These are phyloP conservation scores for Ceratitis capitata DNA, from an alignment of 1,140 invertebrate genomes.

Conservation along the genomic window DNA sequence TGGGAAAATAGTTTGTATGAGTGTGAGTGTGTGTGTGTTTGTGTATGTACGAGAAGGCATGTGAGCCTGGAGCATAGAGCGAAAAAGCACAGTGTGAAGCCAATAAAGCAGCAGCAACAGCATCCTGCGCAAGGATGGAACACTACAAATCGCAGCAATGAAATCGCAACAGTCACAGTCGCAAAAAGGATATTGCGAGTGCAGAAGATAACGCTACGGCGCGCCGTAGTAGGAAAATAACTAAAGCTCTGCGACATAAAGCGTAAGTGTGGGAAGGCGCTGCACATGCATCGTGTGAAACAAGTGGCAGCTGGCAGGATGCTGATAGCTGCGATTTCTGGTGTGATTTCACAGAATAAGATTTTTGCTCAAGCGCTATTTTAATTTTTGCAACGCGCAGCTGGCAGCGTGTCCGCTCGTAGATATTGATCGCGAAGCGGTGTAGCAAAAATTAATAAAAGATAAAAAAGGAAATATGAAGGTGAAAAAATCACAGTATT, in stretches of 20 bases:
- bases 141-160: not conserved
- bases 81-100: not conserved
- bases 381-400: constrained; percentile 7
- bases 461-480: not conserved
- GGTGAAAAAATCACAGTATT: not conserved
- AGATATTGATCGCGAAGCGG: not conserved
- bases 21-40: not conserved
- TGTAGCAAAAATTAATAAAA: not conserved
- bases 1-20: not conserved
- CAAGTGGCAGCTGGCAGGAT: constrained; percentile 30
- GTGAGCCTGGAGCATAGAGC: not conserved
- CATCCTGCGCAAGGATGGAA: not conserved
- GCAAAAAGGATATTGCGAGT: constrained; percentile 13
- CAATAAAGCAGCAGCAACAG: too few relatives aligned
- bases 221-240: not conserved
- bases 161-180: constrained; percentile 6
- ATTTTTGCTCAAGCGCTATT: not conserved
- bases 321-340: not conserved
- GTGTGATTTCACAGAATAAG: not conserved
- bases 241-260: not conserved
- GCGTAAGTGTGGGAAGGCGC: not conserved
- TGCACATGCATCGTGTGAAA: not conserved
- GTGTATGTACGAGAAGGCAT: not conserved
- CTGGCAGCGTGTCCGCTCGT: not conserved
- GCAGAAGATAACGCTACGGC: not conserved